These are phyloP conservation scores for Macropus fuliginosus DNA, from an alignment of 2,797 vertebrate species.

Conservation along the genomic window DNA sequence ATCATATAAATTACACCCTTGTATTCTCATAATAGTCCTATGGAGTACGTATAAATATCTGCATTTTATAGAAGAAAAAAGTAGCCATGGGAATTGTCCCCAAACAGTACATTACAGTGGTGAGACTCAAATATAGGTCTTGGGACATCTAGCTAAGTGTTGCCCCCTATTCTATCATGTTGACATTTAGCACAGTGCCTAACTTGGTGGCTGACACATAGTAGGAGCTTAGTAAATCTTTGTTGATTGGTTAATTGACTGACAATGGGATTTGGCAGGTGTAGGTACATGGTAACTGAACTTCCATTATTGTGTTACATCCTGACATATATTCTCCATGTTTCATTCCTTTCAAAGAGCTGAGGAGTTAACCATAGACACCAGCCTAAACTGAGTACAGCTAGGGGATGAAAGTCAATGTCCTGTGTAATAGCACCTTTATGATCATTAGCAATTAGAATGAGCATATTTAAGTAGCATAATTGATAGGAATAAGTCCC, in stretches of 20 bases:
- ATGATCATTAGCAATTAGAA: neutral
- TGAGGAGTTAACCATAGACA: neutral
- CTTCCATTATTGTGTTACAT: neutral
- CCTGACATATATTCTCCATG: neutral
- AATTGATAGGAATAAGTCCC: constrained; percentile 41
- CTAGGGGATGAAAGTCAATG: neutral
- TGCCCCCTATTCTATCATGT: neutral
- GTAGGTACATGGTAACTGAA: neutral
- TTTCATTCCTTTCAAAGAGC: neutral
- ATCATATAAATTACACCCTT: neutral
- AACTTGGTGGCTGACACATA: neutral
- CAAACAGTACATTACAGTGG: neutral
- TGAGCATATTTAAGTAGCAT: constrained; percentile 52
- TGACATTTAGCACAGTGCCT: neutral
- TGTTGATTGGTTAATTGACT: neutral
- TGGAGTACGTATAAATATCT: neutral
- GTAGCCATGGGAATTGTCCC: neutral
- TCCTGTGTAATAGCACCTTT: neutral
- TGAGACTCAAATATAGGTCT: neutral
- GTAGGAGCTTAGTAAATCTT: neutral
- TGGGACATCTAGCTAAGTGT: neutral
- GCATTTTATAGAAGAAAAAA: neutral
- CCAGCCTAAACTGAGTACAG: constrained; percentile 6
- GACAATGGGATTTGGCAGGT: neutral
- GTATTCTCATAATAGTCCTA: neutral